A percentile compares a stretch with the other conserved stretches of the same genome.
Evolutionary conservation across 2,888 invertebrate species (phyloP).

Genomic region (Leucophora obtusa): DNA sequence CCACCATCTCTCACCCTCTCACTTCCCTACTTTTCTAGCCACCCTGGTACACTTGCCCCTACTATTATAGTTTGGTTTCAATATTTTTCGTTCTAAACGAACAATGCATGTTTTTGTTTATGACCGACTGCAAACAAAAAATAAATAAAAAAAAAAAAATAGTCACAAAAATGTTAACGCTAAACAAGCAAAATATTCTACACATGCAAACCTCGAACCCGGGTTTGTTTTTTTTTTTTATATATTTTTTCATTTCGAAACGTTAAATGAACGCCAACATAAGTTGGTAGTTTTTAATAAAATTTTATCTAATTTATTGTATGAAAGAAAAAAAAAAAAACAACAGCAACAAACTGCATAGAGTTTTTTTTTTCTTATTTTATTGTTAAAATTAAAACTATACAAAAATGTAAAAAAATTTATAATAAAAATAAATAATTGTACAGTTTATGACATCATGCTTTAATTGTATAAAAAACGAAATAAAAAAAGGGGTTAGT

Average conservation of each 20-base stretch:
- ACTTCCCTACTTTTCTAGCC: neutral
- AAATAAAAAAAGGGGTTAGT: neutral
- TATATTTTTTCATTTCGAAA: slow-evolving; percentile 21
- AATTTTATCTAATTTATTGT: slow-evolving; percentile 58
- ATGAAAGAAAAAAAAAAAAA: slow-evolving; percentile 18
- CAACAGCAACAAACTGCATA: slow-evolving; percentile 24
- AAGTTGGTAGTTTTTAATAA: slow-evolving; percentile 50
- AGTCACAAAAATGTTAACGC: slow-evolving; percentile 48
- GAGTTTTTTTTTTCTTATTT: slow-evolving; percentile 26
- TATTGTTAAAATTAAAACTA: slow-evolving; percentile 44
- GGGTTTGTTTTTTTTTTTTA: neutral
- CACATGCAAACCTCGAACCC: slow-evolving; percentile 31
- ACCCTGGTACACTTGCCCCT: neutral
- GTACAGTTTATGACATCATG: slow-evolving; percentile 52
- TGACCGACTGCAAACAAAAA: slow-evolving; percentile 44
- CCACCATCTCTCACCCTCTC: neutral
- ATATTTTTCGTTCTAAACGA: slow-evolving; percentile 31
- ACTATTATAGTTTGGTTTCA: neutral
- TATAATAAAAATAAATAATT: slow-evolving; percentile 33
- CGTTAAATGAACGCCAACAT: slow-evolving; percentile 44
- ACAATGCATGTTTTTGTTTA: slow-evolving; percentile 63
- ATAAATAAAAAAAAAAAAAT: slow-evolving; percentile 25
- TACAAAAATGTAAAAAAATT: slow-evolving; percentile 39
- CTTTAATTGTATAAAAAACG: neutral
- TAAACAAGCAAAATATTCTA: slow-evolving; percentile 37